Evolutionary conservation across 2,888 invertebrate genomes (phyloP), one percentile per base, ranked within the genome.

Genomic region (Coleophora deauratella): DNA sequence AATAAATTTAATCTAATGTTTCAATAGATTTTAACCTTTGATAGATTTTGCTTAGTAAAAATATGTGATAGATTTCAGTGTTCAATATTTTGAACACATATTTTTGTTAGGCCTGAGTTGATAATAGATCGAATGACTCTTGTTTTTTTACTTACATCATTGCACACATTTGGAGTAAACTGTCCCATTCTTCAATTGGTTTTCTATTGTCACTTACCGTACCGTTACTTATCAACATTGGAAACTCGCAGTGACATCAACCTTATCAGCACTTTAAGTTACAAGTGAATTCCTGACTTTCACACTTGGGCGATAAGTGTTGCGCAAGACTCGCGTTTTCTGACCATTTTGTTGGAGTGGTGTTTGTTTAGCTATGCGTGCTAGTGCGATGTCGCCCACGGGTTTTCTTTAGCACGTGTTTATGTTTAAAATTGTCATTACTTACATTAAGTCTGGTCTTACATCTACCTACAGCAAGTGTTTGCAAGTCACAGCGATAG

Each of bases 301-400:
- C 70, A 74, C 74, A 66, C 63, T 47, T 54, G 6, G 6, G 21
- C 6, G 21, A 4, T 21, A 49, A 49, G 46, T 52, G 55, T 75
- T 75, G 63, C 70, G 72, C 65, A 74, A 75, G 66, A 60, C 45
- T 51, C 47, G 58, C 55, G 54, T 66, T 70, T 71, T 62, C 47
- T 54, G 53, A 62, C 34, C 38, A 43, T 45, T 57, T 55, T 55
- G 54, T 67, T 66, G 55, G 52, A 53, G 51, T 62, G 66, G 54
- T 63, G 59, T 55, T 70, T 64, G 59, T 59, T 59, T 36, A 40
- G 27, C 40, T 38, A 41, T 44, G 38, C 34, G 10, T 21, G 21
- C n/a, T n/a, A n/a, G n/a, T 21, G 21, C 21, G 3, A 30, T 30
- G 11, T 34, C 44, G 44, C 44, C 44, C 28, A 44, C 44, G 21